Evolutionary conservation across 2,113 vertebrate species (phyloP), one percentile per base, ranked within the genome.

Genomic region (Cyrtonyx montezumae): DNA sequence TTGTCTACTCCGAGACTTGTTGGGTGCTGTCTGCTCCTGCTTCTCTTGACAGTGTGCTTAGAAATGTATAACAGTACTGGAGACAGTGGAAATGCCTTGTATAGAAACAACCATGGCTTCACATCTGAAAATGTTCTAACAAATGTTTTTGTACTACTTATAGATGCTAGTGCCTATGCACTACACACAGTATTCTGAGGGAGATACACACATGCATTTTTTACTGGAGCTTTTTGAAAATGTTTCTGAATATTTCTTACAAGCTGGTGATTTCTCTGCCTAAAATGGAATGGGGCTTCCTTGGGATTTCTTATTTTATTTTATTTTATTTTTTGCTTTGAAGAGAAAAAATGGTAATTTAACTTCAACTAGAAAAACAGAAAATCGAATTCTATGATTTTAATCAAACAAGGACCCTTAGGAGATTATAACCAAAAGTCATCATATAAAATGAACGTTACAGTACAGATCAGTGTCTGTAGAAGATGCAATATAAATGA

Each of bases 161-260:
- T 56, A 3, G 2, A 6, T 55, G 48, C 21, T 32, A 18, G n/a
- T 23, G 53, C 40, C 23, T 10, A 0, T 8, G 37, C 20, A 1
- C 36, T 59, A 30, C 69, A 5, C 1, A 0, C 1, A 1, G 32
- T 14, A 0, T 2, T 40, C 46, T 14, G 61, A 37, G 28, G 49
- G 30, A 61, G 53, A 19, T 43, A 51, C 36, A 45, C 1, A 1
- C 11, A 0, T 28, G 6, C 4, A 8, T 36, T 74, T 59, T 62
- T 58, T 32, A 21, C 80, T 78, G 62, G 61, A 81, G 65, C 20
- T 83, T 45, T 56, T 80, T 78, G 14, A 49, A 92, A 83, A 22
- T 14, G 8, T 84, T 94, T 76, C 68, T 90, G 45, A 45, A 36
- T 34, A n/a, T 80, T 81, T 88, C 37, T 1, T 5, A n/a, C 4